These are phyloP conservation scores for Molothrus ater DNA, from an alignment of 2,797 vertebrate species.

Conservation along the genomic window DNA sequence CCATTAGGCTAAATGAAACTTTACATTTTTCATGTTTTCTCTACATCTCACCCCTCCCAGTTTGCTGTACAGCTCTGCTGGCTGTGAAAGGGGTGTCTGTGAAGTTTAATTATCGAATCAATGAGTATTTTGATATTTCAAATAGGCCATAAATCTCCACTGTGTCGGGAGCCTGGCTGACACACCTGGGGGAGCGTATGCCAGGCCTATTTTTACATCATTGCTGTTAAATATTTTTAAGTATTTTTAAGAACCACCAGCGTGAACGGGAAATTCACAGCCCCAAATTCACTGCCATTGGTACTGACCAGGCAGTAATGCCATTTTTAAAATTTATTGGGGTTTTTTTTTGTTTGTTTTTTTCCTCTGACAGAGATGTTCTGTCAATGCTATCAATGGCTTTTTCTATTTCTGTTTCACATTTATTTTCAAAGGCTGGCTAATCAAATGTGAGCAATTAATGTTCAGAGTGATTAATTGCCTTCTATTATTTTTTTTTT, in stretches of 20 bases:
- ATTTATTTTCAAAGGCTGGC: not conserved
- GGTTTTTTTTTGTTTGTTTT: not conserved
- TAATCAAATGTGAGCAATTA: not conserved
- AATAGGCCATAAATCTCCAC: not conserved
- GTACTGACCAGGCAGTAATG: not conserved
- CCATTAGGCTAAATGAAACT: not conserved
- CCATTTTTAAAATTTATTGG: not conserved
- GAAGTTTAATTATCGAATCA: not conserved
- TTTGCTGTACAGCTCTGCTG: not conserved
- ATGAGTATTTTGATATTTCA: not conserved
- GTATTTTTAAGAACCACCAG: not conserved
- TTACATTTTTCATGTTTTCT: not conserved
- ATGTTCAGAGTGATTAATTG: not conserved
- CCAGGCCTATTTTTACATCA: too few relatives aligned
- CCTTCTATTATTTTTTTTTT: not conserved
- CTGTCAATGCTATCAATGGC: not conserved
- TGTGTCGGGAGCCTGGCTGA: not conserved
- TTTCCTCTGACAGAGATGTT: not conserved
- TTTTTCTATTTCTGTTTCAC: not conserved
- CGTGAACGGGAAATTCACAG: not conserved
- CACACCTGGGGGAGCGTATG: not conserved
- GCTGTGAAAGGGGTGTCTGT: not conserved
- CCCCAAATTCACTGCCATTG: too few relatives aligned
- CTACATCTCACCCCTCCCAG: accelerated
- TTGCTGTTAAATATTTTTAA: too few relatives aligned